A percentile compares a stretch with the other conserved stretches of the same genome.
Evolutionary conservation across 2,113 vertebrate genomes (phyloP).

Genomic region (Pluvialis apricaria): DNA sequence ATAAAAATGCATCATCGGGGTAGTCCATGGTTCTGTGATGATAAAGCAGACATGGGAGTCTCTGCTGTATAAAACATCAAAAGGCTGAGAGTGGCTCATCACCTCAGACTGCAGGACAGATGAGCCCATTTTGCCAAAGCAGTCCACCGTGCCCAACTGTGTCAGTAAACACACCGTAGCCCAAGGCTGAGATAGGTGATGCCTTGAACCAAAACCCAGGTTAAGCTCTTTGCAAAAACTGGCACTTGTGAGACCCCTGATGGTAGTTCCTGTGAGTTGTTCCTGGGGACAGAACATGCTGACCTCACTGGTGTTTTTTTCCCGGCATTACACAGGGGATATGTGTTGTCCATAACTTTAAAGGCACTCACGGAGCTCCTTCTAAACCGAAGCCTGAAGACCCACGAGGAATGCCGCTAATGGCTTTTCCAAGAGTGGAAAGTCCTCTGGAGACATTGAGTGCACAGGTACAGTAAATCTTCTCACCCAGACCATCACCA

Average conservation of each 20-base stretch:
- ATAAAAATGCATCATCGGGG: neutral
- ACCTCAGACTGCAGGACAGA: neutral
- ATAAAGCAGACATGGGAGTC: neutral
- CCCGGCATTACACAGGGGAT: constrained; percentile 77
- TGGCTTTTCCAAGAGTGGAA: constrained; percentile 97
- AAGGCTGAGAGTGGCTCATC: neutral
- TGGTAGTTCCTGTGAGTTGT: neutral
- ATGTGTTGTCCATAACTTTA: constrained; percentile 98
- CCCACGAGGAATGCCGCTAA: constrained; percentile 88
- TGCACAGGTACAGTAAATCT: constrained; percentile 85
- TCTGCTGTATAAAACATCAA: neutral
- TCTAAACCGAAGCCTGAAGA: constrained; percentile 91
- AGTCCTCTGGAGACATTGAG: constrained; percentile 96
- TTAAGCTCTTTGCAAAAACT: neutral
- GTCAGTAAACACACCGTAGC: neutral
- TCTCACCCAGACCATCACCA: neutral
- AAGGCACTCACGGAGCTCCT: constrained; percentile 81
- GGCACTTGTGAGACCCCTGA: neutral
- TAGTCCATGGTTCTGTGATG: neutral
- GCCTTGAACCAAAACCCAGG: neutral
- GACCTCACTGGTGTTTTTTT: neutral
- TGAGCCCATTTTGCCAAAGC: neutral
- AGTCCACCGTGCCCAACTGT: neutral
- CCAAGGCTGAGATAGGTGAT: neutral
- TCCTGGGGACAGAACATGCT: neutral